Base-by-base conservation (phyloP, 2,113 vertebrate genomes). In the Notarius lentiginosus region DNA sequence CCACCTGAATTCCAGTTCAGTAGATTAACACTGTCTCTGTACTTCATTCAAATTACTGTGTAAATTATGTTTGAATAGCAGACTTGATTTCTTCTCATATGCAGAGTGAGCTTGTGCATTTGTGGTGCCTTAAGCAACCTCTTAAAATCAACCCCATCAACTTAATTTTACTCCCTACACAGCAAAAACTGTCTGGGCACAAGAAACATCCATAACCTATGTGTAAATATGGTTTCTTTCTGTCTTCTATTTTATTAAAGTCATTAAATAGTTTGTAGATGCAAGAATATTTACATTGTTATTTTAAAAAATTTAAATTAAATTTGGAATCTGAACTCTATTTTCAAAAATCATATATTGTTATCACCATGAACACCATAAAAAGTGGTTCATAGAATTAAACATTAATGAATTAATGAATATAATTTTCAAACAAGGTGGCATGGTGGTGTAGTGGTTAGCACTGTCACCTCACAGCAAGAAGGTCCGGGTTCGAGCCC, bases 51-150 rank as follows among this genome's bases (percentile, higher is more conserved):
- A 55, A 51, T 68, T 79, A 18, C 11, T 80, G 84, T 70, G 53
- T 56, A 68, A 79, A 53, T 66, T 53, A 79, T 65, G 18, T 85
- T 85, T 77, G 47, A 76, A 85, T 76, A 77, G 56, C n/a, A 47
- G 41, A 51, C 8, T 27, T 85, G 58, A 77, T 77, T 85, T 77
- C 15, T 77, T 63, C 12, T 27, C 49, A 53, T 53, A n/a, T 55
- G 12, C 49, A 53, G 49, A 34, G 49, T 55, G 20, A 75, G 8
- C 20, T 75, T 5, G 4, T 49, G 47, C 9, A 2, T 79, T 11
- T 18, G 7, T 34, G 27, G 3, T 58, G 77, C 76, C 14, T 56
- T 79, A 27, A 17, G 17, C 15, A 79, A 79, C 10, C 9, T 20
- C 55, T 20, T 15, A 58, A 27, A 77, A 34, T 27, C 15, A 5